Conservation (phyloP, 2,113 vertebrate species). For the Epinephelus fuscoguttatus region DNA sequence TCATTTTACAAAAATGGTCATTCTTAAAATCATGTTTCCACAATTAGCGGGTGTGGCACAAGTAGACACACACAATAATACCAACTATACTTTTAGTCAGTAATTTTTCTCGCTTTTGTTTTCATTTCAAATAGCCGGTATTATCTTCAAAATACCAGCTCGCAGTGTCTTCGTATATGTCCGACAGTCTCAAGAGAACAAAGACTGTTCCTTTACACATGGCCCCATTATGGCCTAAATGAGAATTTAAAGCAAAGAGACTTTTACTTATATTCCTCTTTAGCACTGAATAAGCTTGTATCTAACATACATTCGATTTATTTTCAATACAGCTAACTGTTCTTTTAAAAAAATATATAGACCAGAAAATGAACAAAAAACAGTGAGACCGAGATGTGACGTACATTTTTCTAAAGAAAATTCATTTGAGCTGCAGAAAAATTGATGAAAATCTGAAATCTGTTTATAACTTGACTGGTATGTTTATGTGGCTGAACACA, state of each 20-base stretch:
- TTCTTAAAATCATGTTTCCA: slow-evolving; percentile 11
- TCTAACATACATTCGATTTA: neutral
- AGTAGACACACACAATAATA: neutral
- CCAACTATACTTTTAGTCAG: neutral
- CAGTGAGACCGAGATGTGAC: neutral
- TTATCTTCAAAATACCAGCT: neutral
- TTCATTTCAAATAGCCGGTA: neutral
- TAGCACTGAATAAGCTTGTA: neutral
- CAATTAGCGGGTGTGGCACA: neutral
- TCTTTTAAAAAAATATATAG: neutral
- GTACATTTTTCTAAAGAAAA: neutral
- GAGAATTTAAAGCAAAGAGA: neutral
- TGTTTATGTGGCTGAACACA: slow-evolving; percentile 32
- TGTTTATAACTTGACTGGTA: slow-evolving; percentile 17
- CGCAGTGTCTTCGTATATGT: neutral
- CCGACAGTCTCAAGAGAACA: neutral
- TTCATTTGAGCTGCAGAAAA: neutral
- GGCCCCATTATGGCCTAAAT: neutral
- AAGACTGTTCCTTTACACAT: neutral
- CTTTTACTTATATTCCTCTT: neutral
- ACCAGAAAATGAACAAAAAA: neutral
- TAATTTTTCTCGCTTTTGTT: neutral
- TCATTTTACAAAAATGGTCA: neutral
- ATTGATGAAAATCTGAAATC: neutral
- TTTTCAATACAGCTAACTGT: neutral